Evolutionary conservation across 1,140 invertebrate genomes (phyloP).

Genomic region (Glomeris maerens): DNA sequence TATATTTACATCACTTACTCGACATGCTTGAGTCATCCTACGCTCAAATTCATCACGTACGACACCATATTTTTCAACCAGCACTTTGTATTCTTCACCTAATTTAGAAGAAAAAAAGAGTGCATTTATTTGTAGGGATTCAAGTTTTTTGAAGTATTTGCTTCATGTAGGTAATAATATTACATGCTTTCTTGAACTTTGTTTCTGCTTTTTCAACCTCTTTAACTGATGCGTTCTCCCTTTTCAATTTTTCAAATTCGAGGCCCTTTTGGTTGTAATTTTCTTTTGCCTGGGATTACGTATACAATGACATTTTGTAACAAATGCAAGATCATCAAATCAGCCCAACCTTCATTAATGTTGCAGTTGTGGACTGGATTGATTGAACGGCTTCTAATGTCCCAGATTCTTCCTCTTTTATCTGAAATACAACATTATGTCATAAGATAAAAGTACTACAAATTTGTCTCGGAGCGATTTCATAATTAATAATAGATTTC

Average conservation of each 20-base stretch:
- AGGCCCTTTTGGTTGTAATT: conserved; percentile 62
- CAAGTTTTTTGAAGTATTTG: no score
- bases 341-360: conserved; percentile 34
- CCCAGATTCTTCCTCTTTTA: conserved; percentile 83
- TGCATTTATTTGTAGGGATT: no score
- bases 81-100: conserved; percentile 70
- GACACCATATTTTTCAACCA: conserved; percentile 74
- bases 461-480: conserved; percentile 4
- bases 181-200: conserved; percentile 78
- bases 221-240: conserved; percentile 76
- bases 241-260: conserved; percentile 73
- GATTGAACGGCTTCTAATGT: conserved; percentile 76
- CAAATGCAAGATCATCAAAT: no score
- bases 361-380: conserved; percentile 71
- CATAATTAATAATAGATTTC: no score
- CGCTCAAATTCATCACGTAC: conserved; percentile 84
- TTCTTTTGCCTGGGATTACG: conserved; percentile 70
- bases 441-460: conserved; percentile 22
- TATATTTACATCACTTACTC: conserved; percentile 36
- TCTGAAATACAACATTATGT: no score
- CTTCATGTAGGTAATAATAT: no score
- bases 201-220: conserved; percentile 84
- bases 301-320: no score
- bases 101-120: conserved; percentile 3
- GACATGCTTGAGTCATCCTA: conserved; percentile 85